phyloP scores from a whole-genome alignment of 1,140 invertebrate species.

The Meteorus sp. region DNA sequence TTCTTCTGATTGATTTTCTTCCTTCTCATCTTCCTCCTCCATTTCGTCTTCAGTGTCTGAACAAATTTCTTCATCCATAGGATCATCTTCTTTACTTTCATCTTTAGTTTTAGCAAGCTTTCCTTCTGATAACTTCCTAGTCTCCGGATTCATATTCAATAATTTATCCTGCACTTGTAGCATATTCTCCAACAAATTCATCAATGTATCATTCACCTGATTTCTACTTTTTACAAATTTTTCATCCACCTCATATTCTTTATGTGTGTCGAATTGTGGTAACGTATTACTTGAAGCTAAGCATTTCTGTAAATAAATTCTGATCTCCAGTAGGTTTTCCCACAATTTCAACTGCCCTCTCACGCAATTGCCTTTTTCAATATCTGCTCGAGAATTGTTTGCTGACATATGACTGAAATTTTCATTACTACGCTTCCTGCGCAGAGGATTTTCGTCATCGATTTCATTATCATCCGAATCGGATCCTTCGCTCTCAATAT shows the following conservation, averaged over 20 bases:
- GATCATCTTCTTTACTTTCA: conserved; percentile 42
- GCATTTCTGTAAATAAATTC: conserved; percentile 84
- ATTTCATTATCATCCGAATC: conserved; percentile 34
- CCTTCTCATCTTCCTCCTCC: conserved; percentile 53
- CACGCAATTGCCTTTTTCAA: conserved; percentile 77
- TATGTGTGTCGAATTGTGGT: conserved; percentile 66
- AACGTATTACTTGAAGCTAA: conserved; percentile 74
- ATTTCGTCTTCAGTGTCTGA: conserved; percentile 59
- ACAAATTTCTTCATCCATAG: conserved; percentile 59
- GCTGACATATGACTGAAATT: conserved; percentile 43
- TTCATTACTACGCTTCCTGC: conserved; percentile 39
- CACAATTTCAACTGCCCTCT: conserved; percentile 77
- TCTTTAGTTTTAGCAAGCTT: conserved; percentile 35
- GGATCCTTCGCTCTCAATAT: neutral
- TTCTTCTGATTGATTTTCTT: conserved; percentile 48
- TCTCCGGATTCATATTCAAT: conserved; percentile 69
- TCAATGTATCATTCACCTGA: conserved; percentile 60
- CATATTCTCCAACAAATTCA: conserved; percentile 68
- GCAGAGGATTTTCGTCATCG: conserved; percentile 50
- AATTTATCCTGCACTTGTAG: conserved; percentile 63
- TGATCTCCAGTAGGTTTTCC: conserved; percentile 79
- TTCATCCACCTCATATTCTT: conserved; percentile 55
- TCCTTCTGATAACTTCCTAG: conserved; percentile 54
- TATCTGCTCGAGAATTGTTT: conserved; percentile 59
- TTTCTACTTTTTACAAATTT: conserved; percentile 61